Evolutionary conservation across 1,140 invertebrate genomes (phyloP).

Genomic region (Drosophila busckii): DNA sequence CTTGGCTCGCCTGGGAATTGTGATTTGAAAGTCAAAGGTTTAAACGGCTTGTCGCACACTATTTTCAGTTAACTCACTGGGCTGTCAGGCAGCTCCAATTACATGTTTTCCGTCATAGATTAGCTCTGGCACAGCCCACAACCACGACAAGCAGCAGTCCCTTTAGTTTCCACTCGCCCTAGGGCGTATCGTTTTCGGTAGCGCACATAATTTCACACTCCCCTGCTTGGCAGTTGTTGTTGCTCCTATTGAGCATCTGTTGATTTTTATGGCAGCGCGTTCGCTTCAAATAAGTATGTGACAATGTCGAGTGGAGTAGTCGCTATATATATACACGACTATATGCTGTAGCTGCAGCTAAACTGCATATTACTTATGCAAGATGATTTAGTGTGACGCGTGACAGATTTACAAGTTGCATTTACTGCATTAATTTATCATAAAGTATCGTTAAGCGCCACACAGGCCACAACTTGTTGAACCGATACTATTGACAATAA

Average conservation of each 20-base stretch:
- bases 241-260: conserved; percentile 55
- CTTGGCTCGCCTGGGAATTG: too few relatives aligned
- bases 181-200: conserved; percentile 36
- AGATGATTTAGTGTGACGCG: conserved; percentile 70
- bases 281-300: conserved; percentile 34
- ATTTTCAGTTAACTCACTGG: conserved; percentile 45
- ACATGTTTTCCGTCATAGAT: conserved; percentile 76
- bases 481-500: too few relatives aligned
- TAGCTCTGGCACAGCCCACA: conserved; percentile 50
- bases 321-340: conserved; percentile 8
- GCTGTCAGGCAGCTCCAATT: conserved; percentile 38
- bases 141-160: neutral
- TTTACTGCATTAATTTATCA: conserved; percentile 72
- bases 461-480: neutral
- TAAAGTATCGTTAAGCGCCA: conserved; percentile 37
- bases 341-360: conserved; percentile 28
- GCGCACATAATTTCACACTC: conserved; percentile 68
- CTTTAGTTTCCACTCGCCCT: neutral
- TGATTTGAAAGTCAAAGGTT: conserved; percentile 49
- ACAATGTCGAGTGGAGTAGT: conserved; percentile 24
- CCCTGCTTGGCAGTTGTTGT: conserved; percentile 7
- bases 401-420: conserved; percentile 76
- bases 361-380: conserved; percentile 71
- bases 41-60: conserved; percentile 28
- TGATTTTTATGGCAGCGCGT: conserved; percentile 39